Evolutionary conservation across 2,797 vertebrate genomes (phyloP), one percentile per base, ranked within the genome.

Genomic region (Enteromius viviparus): DNA sequence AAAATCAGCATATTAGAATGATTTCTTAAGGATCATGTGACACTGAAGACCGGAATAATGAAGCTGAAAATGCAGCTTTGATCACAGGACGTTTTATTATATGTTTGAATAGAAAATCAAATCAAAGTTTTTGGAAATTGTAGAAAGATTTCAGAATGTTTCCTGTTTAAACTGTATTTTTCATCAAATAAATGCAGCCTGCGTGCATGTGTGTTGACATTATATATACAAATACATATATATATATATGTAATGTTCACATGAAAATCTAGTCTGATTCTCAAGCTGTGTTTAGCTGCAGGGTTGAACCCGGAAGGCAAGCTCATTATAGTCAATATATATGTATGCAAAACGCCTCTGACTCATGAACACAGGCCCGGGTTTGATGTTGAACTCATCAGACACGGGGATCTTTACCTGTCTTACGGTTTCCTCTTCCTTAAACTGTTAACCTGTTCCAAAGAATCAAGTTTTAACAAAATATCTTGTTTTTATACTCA

Each of bases 261-360:
- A 29, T 62, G 12, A 29, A 62, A 15, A 8, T 9, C 3, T 45
- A 62, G 37, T 42, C 21, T 17, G 11, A 47, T 51, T 65, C 23
- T 66, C 29, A 68, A 58, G 47, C 37, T 1, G 2, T 53, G 68
- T 75, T 72, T 29, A 21, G n/a, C 42, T 53, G 34, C 58, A 81
- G 51, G 45, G 29, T 29, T 83, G 49, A 7, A 76, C 81, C 81
- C 49, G 34, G 49, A 82, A 79, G 23, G 51, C 62, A 37, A 49
- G n/a, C 10, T 40, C 72, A 77, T 74, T 81, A 58, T 21, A 40
- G 70, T n/a, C 64, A 66, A 37, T 47, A 78, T 76, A 79, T 68
- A 76, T 85, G 58, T 69, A 80, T 80, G 81, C 71, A 82, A 82
- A 76, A 14, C 2, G 0, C 10, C 34, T 45, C 23, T 32, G 49